A percentile compares a stretch with the other conserved stretches of the same genome.
Conservation (phyloP, 2,888 invertebrate genomes). For the Himalopsyche kuldschensis region DNA sequence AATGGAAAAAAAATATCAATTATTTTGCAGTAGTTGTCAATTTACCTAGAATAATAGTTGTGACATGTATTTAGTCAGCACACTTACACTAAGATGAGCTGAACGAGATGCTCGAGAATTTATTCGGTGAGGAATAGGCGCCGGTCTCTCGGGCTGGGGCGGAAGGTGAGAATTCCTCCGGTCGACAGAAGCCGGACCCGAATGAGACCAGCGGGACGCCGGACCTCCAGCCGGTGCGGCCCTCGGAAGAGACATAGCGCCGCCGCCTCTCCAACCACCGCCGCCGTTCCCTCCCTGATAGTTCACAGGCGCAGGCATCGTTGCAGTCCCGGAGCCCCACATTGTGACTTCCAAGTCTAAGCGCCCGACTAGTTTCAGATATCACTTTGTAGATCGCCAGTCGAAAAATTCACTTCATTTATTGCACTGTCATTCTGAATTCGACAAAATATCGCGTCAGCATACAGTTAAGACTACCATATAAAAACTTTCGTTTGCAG, state of each 20-base stretch:
- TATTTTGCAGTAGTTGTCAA: no score
- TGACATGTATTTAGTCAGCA: neutral
- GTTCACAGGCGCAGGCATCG: slow-evolving; percentile 24
- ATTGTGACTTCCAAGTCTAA: slow-evolving; percentile 4
- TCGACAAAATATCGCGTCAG: neutral
- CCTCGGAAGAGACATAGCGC: slow-evolving; percentile 48
- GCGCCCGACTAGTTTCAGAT: neutral
- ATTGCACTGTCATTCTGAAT: neutral
- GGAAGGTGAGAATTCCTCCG: slow-evolving; percentile 51
- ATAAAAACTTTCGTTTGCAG: neutral
- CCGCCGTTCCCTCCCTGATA: slow-evolving; percentile 44
- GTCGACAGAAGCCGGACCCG: slow-evolving; percentile 58
- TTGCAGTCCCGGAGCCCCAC: slow-evolving; percentile 30
- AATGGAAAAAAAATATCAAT: no score
- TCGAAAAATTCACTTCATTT: neutral
- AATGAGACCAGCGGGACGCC: slow-evolving; percentile 51
- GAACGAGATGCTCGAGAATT: slow-evolving; percentile 45
- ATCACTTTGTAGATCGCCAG: neutral
- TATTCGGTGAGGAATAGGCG: slow-evolving; percentile 22
- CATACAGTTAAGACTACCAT: neutral
- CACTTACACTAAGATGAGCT: slow-evolving; percentile 52
- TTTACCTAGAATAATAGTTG: no score
- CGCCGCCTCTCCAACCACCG: slow-evolving; percentile 40
- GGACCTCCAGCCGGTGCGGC: slow-evolving; percentile 57
- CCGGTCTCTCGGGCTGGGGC: slow-evolving; percentile 38